Percentiles rank a stretch among this genome's conserved stretches.
Conservation (phyloP, 2,888 invertebrate species). For the Arenicola marina region DNA sequence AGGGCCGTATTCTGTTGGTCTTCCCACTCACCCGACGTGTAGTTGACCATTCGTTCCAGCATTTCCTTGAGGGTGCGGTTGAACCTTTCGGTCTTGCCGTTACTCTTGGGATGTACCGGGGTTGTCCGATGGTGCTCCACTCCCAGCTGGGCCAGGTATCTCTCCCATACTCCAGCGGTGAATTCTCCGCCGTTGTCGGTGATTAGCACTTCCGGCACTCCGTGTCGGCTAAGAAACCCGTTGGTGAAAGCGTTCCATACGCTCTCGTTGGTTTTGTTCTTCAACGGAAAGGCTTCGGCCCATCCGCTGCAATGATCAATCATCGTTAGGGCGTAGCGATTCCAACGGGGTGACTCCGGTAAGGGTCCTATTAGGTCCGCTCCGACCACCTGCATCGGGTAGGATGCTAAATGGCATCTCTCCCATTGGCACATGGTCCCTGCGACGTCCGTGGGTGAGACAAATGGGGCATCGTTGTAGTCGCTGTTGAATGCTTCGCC, state of each 20-base stretch:
- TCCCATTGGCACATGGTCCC: background rate
- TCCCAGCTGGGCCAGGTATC: conserved; percentile 1
- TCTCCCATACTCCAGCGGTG: background rate
- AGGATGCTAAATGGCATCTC: conserved; percentile 8
- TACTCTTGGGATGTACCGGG: conserved; percentile 10
- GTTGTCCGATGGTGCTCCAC: conserved; percentile 11
- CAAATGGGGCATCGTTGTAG: conserved; percentile 7
- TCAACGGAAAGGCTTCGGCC: conserved; percentile 16
- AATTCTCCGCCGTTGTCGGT: conserved; percentile 8
- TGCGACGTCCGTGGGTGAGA: background rate
- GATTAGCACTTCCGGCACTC: conserved; percentile 9
- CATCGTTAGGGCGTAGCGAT: conserved; percentile 9
- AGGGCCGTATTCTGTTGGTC: conserved; percentile 6
- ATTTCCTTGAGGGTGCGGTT: conserved; percentile 14
- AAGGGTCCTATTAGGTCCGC: conserved; percentile 20
- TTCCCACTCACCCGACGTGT: conserved; percentile 6
- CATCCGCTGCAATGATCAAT: conserved; percentile 15
- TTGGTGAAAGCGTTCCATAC: conserved; percentile 6
- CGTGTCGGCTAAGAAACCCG: conserved; percentile 1
- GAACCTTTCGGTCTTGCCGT: conserved; percentile 10
- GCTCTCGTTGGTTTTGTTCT: conserved; percentile 1
- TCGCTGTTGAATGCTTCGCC: background rate
- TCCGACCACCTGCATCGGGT: conserved; percentile 4
- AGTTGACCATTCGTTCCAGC: conserved; percentile 9
- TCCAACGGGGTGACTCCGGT: background rate